phyloP scores from a whole-genome alignment of 2,797 vertebrate genomes.

The Sandelia bainsii region DNA sequence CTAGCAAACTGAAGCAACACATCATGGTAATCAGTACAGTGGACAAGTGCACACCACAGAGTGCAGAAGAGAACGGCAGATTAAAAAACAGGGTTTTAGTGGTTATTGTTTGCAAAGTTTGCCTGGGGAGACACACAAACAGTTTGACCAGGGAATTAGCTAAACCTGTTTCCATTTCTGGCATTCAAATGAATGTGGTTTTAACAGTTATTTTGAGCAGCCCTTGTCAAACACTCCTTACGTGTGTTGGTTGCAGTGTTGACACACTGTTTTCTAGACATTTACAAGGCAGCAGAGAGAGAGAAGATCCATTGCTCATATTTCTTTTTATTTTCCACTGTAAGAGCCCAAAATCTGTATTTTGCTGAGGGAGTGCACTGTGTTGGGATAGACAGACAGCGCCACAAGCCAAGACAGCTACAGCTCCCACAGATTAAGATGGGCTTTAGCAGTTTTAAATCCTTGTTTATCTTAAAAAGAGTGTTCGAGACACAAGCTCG shows the following conservation, averaged over 20 bases:
- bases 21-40: slow-evolving; percentile 29
- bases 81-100: not conserved
- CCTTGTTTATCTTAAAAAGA: slow-evolving; percentile 64
- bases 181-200: slow-evolving; percentile 9
- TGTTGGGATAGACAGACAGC: slow-evolving; percentile 43
- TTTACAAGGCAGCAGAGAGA: slow-evolving; percentile 43
- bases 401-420: slow-evolving; percentile 53
- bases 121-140: not conserved
- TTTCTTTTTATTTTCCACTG: slow-evolving; percentile 65
- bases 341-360: slow-evolving; percentile 57
- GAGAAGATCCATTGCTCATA: slow-evolving; percentile 51
- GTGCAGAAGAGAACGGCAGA: slow-evolving; percentile 12
- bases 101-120: slow-evolving; percentile 8
- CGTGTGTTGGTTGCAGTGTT: slow-evolving; percentile 21
- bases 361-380: slow-evolving; percentile 46
- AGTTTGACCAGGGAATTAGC: not conserved
- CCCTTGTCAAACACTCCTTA: not conserved
- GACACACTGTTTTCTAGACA: slow-evolving; percentile 40
- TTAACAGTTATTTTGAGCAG: not conserved
- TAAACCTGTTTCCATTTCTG: not conserved
- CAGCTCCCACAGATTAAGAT: slow-evolving; percentile 62
- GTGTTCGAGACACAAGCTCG: slow-evolving; percentile 31
- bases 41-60: slow-evolving; percentile 29
- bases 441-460: slow-evolving; percentile 62
- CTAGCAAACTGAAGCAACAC: slow-evolving; percentile 17